Evolutionary conservation across 2,113 vertebrate genomes (phyloP), one percentile per base, ranked within the genome.

Genomic region (Hypomesus transpacificus): DNA sequence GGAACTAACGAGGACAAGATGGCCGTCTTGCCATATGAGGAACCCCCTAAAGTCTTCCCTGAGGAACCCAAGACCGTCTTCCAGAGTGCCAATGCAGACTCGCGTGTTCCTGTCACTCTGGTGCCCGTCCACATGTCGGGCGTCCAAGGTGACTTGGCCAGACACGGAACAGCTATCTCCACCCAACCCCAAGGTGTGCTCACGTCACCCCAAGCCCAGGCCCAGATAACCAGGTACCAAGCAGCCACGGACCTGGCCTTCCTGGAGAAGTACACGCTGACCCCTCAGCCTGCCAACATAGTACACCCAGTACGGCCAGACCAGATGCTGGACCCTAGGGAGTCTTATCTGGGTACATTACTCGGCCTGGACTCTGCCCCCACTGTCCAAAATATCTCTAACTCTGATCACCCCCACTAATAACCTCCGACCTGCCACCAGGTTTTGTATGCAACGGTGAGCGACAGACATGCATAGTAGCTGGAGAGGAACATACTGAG

Each of bases 201-300:
- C 87, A 78, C 68, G 54, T 81, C 68, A 17, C 70, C 92, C 0
- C 92, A 86, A n/a, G 64, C 66, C 16, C 78, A 77, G 61, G 84
- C 90, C 0, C 92, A 91, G 69, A 53, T 92, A 92, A 66, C 85
- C 89, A 52, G 92, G 62, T 99, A 95, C 77, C 96, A 95, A 62
- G 89, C 92, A 0, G 79, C 94, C 0, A 76, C 95, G 0, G 97
- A 99, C 65, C 86, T 99, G 20, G 93, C 95, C 0, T 98, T 98
- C 84, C 87, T 99, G 14, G 97, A 99, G 79, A 99, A 98, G 69
- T 99, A 98, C 39, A 96, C 95, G 1, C 93, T 98, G 14, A 96
- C 93, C 31, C 95, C 95, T 18, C 97, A 95, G 73, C 95, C 95
- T 3, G 82, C 94, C 66, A 96, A 95, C 75, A 93, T 98, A 21